phyloP scores from a whole-genome alignment of 37 sponge, comb jelly and placozoan genomes.

The Geodia barretti region DNA sequence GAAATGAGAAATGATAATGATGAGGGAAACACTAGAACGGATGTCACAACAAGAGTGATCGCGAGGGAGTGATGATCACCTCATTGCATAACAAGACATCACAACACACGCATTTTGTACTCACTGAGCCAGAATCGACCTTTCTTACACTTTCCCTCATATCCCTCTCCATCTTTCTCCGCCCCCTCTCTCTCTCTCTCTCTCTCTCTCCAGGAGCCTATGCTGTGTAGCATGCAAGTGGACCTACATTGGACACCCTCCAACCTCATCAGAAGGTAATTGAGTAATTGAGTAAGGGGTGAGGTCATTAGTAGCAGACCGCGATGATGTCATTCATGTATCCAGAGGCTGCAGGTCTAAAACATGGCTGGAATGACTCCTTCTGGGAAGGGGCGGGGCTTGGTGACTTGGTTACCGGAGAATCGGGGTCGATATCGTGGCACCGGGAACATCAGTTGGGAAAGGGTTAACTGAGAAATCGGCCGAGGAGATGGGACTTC shows the following conservation, averaged over 20 bases:
- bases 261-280: not conserved
- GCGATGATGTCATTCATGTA: not conserved
- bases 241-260: constrained; percentile 76
- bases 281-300: not conserved
- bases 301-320: not conserved
- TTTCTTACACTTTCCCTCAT: too few species aligned
- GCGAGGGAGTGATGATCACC: too few species aligned
- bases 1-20: too few species aligned
- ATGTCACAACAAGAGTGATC: too few species aligned
- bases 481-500: constrained; percentile 74
- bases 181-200: too few species aligned
- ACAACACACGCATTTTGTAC: too few species aligned
- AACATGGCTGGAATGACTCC: constrained; percentile 71
- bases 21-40: too few species aligned
- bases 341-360: not conserved
- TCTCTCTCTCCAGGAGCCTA: constrained; percentile 52
- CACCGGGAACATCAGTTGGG: constrained; percentile 73
- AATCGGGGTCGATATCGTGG: constrained; percentile 51
- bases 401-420: constrained; percentile 53
- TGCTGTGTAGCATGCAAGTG: constrained; percentile 89
- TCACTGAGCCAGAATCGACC: too few species aligned
- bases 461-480: constrained; percentile 36
- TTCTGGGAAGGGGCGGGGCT: constrained; percentile 68
- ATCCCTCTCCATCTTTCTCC: too few species aligned
- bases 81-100: too few species aligned